A percentile compares a stretch with the other conserved stretches of the same genome.
Conservation (phyloP, 2,888 invertebrate species). For the Scaptomyza flava region DNA sequence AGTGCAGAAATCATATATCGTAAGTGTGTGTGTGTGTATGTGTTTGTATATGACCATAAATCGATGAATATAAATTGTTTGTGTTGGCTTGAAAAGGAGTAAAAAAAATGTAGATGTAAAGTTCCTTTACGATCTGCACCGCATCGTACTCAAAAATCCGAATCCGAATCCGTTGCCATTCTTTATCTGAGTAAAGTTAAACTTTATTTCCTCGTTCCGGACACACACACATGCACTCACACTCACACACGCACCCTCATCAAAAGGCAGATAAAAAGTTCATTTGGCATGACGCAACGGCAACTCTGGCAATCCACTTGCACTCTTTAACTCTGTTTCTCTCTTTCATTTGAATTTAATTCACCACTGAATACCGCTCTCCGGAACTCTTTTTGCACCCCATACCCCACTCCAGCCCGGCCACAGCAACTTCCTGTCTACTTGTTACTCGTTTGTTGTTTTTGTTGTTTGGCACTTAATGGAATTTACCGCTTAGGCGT, state of each 20-base stretch:
- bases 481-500: conserved; percentile 80
- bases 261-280: conserved; percentile 71
- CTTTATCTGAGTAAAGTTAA: conserved; percentile 70
- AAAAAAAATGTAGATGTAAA: background rate
- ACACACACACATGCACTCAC: conserved; percentile 26
- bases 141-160: conserved; percentile 21
- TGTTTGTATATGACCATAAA: conserved; percentile 23
- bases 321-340: background rate
- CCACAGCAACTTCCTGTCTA: conserved; percentile 15
- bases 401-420: background rate
- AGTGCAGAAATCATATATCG: background rate
- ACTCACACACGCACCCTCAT: conserved; percentile 54
- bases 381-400: background rate
- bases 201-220: conserved; percentile 64
- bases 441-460: conserved; percentile 38
- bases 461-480: conserved; percentile 70
- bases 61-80: conserved; percentile 61
- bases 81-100: conserved; percentile 25
- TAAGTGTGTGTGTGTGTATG: background rate
- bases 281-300: conserved; percentile 72
- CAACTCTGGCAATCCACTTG: conserved; percentile 54
- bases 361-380: conserved; percentile 25
- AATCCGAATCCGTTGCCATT: conserved; percentile 30
- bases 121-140: conserved; percentile 26
- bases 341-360: conserved; percentile 27